A percentile compares a stretch with the other conserved stretches of the same genome.
Evolutionary conservation across 2,797 vertebrate species (phyloP).

Genomic region (Clamator glandarius): DNA sequence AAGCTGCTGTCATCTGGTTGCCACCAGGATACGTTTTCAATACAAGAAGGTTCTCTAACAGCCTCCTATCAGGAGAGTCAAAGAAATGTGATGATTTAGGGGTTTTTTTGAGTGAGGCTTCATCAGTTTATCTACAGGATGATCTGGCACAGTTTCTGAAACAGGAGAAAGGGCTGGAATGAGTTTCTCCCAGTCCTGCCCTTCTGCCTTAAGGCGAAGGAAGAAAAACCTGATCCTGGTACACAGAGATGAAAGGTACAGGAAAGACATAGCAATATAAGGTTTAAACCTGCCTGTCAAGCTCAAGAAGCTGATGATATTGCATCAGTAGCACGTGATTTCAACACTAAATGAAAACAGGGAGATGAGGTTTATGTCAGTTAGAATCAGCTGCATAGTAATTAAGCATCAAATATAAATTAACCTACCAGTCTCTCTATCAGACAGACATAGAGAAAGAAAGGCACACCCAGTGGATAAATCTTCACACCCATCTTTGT

Average conservation of each 20-base stretch:
- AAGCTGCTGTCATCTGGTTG: background rate
- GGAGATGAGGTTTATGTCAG: background rate
- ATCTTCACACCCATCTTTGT: background rate
- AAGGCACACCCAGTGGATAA: background rate
- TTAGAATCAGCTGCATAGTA: background rate
- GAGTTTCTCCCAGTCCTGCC: background rate
- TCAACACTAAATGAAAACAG: no score
- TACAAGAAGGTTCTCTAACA: background rate
- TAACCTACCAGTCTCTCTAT: background rate
- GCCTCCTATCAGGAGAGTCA: background rate
- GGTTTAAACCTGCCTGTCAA: background rate
- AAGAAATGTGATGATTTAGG: background rate
- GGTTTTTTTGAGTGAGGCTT: background rate
- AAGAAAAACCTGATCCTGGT: background rate
- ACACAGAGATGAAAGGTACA: background rate
- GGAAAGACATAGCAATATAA: background rate
- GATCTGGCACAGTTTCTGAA: background rate
- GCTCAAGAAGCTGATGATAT: background rate
- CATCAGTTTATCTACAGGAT: background rate
- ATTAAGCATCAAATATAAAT: background rate
- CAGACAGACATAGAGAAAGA: background rate
- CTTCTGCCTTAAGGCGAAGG: background rate
- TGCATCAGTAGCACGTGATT: no score
- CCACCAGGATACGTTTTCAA: background rate
- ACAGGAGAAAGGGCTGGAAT: background rate